A percentile compares a stretch with the other conserved stretches of the same genome.
These are phyloP conservation scores for Myripristis jacobus DNA, from an alignment of 2,797 vertebrate species.

Conservation along the genomic window DNA sequence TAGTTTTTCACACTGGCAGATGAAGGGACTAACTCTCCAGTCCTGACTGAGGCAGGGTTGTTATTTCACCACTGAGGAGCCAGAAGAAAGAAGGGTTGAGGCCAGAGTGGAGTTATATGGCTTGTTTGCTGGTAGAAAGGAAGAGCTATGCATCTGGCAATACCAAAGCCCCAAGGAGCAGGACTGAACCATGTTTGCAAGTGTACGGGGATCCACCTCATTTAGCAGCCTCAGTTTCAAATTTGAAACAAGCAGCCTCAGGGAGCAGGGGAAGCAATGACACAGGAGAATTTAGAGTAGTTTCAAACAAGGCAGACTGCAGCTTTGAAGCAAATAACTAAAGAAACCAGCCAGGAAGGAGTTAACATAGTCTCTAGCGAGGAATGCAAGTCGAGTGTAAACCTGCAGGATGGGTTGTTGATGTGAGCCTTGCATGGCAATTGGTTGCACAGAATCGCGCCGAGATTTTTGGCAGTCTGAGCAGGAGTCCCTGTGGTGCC, in stretches of 20 bases:
- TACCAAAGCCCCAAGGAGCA: too few species aligned
- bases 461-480: conserved; percentile 37
- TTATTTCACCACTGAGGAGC: conserved; percentile 59
- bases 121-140: conserved; percentile 29
- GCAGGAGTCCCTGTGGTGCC: conserved; percentile 49
- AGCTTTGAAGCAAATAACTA: conserved; percentile 12
- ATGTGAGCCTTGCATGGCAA: conserved; percentile 34
- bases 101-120: conserved; percentile 39
- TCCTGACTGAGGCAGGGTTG: conserved; percentile 58
- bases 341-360: conserved; percentile 23
- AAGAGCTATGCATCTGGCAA: conserved; percentile 28
- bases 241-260: conserved; percentile 30
- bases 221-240: conserved; percentile 47
- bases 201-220: conserved; percentile 34
- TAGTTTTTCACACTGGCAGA: conserved; percentile 64
- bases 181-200: conserved; percentile 24
- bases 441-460: conserved; percentile 18
- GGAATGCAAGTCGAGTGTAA: too few species aligned
- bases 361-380: background rate
- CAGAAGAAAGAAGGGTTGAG: conserved; percentile 41
- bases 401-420: background rate
- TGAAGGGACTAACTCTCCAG: conserved; percentile 10
- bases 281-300: background rate
- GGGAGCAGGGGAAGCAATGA: conserved; percentile 9
- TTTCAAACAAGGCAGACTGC: conserved; percentile 26